phyloP scores from a whole-genome alignment of 2,113 vertebrate genomes.

The Chrysemys picta region DNA sequence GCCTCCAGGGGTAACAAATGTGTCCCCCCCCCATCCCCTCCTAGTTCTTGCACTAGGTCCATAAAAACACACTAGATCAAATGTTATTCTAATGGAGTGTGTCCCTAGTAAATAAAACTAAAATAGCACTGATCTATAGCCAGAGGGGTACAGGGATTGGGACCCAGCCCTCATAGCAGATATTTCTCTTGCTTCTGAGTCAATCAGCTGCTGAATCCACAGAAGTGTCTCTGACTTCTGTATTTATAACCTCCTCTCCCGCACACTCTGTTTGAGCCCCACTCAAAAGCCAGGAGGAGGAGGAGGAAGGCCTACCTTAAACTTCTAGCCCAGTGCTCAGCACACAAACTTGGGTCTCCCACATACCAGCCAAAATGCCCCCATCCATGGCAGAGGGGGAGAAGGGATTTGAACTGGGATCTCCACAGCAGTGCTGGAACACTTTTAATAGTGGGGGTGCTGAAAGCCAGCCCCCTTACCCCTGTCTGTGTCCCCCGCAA shows the following conservation, averaged over 20 bases:
- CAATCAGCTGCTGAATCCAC: background rate
- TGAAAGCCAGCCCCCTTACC: too few relatives aligned
- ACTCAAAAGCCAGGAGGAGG: too few relatives aligned
- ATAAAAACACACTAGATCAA: background rate
- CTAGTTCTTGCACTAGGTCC: background rate
- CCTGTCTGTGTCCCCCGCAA: too few relatives aligned
- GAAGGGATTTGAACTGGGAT: background rate
- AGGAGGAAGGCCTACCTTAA: too few relatives aligned
- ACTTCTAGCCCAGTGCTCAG: too few relatives aligned
- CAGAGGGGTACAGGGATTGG: background rate
- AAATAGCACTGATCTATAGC: background rate
- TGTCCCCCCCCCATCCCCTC: too few relatives aligned
- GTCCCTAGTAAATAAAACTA: background rate
- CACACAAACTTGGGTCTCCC: too few relatives aligned
- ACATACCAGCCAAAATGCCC: too few relatives aligned
- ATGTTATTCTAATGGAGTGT: background rate
- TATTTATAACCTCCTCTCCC: background rate
- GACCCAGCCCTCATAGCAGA: background rate
- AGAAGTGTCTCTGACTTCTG: background rate
- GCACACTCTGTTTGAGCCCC: too few relatives aligned
- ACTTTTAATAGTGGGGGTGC: too few relatives aligned
- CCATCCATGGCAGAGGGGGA: too few relatives aligned
- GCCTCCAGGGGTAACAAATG: background rate
- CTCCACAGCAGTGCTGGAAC: too few relatives aligned
- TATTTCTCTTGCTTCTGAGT: background rate